A percentile compares a stretch with the other conserved stretches of the same genome.
Conservation (phyloP, 2,888 invertebrate genomes). For the Oscheius sp. region DNA sequence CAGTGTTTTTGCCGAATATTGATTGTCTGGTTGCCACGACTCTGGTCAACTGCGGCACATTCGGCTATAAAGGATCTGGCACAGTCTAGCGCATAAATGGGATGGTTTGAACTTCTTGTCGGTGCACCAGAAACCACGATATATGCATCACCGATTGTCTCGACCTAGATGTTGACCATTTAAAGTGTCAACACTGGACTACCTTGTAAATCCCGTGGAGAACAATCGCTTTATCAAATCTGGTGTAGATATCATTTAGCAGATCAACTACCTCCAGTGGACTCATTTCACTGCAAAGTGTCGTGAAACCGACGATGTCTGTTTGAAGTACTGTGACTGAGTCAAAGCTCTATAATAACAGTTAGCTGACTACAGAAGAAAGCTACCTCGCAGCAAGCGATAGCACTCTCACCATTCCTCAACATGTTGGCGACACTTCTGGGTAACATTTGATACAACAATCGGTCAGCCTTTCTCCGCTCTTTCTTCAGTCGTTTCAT, state of each 20-base stretch:
- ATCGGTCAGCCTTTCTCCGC: constrained; percentile 92
- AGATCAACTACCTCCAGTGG: constrained; percentile 86
- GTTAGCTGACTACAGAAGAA: background rate
- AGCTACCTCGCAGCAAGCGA: constrained; percentile 92
- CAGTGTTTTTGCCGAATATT: constrained; percentile 21
- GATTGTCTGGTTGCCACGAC: constrained; percentile 12
- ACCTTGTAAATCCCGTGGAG: constrained; percentile 94
- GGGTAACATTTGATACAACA: constrained; percentile 98
- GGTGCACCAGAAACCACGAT: constrained; percentile 98
- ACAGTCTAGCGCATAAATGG: constrained; percentile 78
- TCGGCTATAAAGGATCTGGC: constrained; percentile 51
- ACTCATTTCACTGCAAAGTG: constrained; percentile 92
- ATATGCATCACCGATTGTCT: constrained; percentile 97
- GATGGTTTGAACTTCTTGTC: constrained; percentile 88
- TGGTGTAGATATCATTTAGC: constrained; percentile 78
- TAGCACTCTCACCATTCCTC: constrained; percentile 91
- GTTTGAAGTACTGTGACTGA: constrained; percentile 95
- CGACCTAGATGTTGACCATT: constrained; percentile 79
- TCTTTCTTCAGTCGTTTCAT: constrained; percentile 95
- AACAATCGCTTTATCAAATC: constrained; percentile 91
- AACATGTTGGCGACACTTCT: constrained; percentile 94
- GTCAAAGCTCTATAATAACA: constrained; percentile 85
- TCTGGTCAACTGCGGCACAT: constrained; percentile 12
- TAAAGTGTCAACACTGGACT: background rate
- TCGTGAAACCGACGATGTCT: constrained; percentile 96